Base-by-base conservation (phyloP, 2,797 vertebrate species). In the Merluccius polli region DNA sequence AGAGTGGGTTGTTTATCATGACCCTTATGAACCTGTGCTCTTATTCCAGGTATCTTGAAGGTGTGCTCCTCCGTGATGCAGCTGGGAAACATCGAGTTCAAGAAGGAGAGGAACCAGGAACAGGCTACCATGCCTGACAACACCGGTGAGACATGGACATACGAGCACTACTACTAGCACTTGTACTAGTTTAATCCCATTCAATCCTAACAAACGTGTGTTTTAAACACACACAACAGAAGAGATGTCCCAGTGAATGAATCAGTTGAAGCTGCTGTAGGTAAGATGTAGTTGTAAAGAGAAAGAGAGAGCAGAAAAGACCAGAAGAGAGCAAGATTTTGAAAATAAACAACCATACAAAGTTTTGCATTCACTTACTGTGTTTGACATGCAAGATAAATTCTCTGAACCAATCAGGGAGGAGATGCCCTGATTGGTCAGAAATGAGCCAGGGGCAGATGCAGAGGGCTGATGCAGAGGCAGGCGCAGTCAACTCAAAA, bases 61-160 rank as follows among this genome's bases (percentile, higher is more conserved):
- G 95, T 98, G 0, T 97, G 98, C 74, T 99, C 98, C 11, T 95
- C 95, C 0, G 97, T 98, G 77, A 94, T 99, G 73, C 97, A 99
- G 76, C 93, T 99, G 41, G 98, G 98, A 69, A 99, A 99, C 76
- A 98, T 99, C 15, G 94, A 95, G 87, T 99, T 98, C 92, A 99
- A 98, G 90, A 98, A 97, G 83, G 98, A 99, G 86, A 95, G 97
- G 84, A 99, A 97, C 85, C 98, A 98, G 70, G 97, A 98, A 82
- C 97, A 99, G 87, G 98, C 98, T 0, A 98, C 97, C 65, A 98
- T 99, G 98, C 98, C 97, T 0, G 98, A 99, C 52, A 97, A 98
- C 85, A 99, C 98, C 33, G 97, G 98, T 99, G 85, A 86, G 88
- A 89, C 15, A 24, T 52, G 21, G 48, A 52, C 21, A 44, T 44